Percentiles rank a stretch among this genome's conserved stretches.
Conservation (phyloP, 2,113 vertebrate species). For the Microcebus jonahi region DNA sequence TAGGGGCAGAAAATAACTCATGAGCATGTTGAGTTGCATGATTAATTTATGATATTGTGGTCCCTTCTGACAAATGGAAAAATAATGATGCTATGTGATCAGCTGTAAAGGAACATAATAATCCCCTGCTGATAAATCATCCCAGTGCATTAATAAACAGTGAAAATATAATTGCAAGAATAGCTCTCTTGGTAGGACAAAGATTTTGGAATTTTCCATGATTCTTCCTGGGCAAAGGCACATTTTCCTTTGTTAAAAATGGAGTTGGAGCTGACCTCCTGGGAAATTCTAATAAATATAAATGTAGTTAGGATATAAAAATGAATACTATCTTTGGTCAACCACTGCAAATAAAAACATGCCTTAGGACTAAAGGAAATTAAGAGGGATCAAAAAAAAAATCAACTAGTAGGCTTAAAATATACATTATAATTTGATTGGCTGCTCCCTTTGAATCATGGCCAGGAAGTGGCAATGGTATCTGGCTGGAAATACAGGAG, state of each 20-base stretch:
- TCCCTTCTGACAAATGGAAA: slow-evolving; percentile 37
- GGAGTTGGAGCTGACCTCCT: background rate
- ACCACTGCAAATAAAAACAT: slow-evolving; percentile 10
- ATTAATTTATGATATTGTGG: slow-evolving; percentile 34
- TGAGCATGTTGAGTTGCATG: background rate
- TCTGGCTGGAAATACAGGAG: background rate
- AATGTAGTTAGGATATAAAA: slow-evolving; percentile 21
- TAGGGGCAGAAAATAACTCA: slow-evolving; percentile 36
- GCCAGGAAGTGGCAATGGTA: background rate
- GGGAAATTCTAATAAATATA: background rate
- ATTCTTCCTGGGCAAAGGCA: background rate
- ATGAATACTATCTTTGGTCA: slow-evolving; percentile 1
- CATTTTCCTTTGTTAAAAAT: slow-evolving; percentile 39
- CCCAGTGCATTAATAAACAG: slow-evolving; percentile 27
- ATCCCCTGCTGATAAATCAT: background rate
- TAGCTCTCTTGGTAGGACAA: background rate
- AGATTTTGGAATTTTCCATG: slow-evolving; percentile 31
- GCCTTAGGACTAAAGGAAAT: background rate
- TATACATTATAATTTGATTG: background rate
- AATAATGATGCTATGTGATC: background rate
- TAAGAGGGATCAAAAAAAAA: background rate
- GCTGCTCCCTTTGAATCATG: background rate
- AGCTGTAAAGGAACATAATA: background rate
- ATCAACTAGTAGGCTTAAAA: background rate
- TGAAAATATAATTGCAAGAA: background rate